A percentile compares a stretch with the other conserved stretches of the same genome.
These are phyloP conservation scores for Chironex yamaguchii DNA, from an alignment of 30 jellyfish, hydroid and myxozoan genomes.

Conservation along the genomic window DNA sequence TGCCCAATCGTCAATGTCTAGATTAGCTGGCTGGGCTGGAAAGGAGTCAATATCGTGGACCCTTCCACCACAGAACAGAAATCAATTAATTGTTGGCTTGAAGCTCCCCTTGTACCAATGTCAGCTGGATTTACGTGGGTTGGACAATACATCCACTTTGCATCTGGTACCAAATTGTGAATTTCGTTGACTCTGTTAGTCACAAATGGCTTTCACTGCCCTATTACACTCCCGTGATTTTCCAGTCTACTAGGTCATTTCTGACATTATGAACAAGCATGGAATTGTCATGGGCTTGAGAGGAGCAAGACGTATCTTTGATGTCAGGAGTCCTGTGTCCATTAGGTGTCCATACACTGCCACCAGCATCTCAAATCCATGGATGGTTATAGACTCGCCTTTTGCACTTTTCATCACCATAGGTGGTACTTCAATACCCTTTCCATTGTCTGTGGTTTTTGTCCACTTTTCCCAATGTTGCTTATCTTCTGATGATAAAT, in stretches of 20 bases:
- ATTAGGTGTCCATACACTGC: no score
- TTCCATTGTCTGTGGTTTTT: background rate
- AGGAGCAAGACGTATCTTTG: background rate
- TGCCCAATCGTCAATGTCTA: no score
- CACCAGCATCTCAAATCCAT: no score
- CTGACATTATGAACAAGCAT: background rate
- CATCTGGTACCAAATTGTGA: background rate
- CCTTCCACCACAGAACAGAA: no score
- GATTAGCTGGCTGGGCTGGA: no score
- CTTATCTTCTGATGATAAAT: background rate
- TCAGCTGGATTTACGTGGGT: constrained; percentile 38
- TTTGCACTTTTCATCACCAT: background rate
- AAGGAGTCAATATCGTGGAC: no score
- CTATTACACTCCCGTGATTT: background rate
- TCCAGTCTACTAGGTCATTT: background rate
- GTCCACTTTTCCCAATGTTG: background rate
- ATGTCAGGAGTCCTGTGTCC: no score
- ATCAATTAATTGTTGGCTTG: no score
- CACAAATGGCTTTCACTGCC: background rate
- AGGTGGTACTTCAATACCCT: background rate
- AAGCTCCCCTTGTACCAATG: constrained; percentile 16
- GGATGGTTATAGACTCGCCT: background rate
- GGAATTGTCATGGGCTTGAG: background rate
- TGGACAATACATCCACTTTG: constrained; percentile 17
- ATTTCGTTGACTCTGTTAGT: constrained; percentile 17